Evolutionary conservation across 2,888 invertebrate species (phyloP).

Genomic region (Tetanocera ferruginea): DNA sequence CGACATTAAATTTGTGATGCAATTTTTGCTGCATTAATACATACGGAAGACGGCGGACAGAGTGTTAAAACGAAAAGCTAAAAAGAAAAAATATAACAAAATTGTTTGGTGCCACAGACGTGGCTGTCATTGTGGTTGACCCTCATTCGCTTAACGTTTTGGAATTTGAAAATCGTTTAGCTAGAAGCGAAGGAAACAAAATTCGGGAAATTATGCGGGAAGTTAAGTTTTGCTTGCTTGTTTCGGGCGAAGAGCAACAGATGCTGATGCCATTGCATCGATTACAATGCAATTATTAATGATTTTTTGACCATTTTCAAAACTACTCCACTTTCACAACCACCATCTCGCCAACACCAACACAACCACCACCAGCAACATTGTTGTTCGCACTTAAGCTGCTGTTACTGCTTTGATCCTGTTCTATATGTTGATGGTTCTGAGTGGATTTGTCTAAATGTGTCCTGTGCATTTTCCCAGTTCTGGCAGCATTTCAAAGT

Average conservation of each 20-base stretch:
- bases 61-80: too few species aligned
- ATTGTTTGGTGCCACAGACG: too few species aligned
- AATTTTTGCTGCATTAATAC: too few species aligned
- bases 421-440: neutral
- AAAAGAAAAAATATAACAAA: too few species aligned
- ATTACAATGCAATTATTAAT: constrained; percentile 9
- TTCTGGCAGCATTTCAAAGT: neutral
- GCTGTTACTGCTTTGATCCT: neutral
- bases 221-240: neutral
- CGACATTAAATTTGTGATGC: too few species aligned
- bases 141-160: too few species aligned
- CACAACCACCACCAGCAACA: neutral
- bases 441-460: neutral
- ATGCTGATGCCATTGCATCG: neutral
- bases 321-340: neutral
- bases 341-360: neutral
- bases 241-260: too few species aligned
- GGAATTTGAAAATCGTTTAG: neutral
- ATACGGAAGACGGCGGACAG: too few species aligned
- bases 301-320: neutral
- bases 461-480: neutral
- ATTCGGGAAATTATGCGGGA: neutral
- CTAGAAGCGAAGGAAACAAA: neutral
- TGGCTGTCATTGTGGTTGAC: too few species aligned
- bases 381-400: neutral